A percentile compares a stretch with the other conserved stretches of the same genome.
Conservation (phyloP, 2,113 vertebrate species). For the Coryphaenoides rupestris region DNA sequence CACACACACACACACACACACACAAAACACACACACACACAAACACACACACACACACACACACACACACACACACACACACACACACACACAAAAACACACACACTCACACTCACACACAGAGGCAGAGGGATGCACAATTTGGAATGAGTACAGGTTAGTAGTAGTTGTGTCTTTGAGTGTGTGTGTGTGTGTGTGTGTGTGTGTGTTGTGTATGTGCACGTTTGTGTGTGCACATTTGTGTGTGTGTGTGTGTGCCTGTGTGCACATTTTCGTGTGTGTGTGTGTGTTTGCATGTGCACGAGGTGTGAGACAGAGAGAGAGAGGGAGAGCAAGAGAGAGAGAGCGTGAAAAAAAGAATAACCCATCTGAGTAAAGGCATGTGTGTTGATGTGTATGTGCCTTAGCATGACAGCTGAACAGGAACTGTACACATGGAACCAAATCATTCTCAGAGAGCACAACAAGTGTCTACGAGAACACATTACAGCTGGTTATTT, state of each 20-base stretch:
- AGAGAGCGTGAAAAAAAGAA: constrained; percentile 8
- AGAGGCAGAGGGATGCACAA: not conserved
- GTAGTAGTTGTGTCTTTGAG: not conserved
- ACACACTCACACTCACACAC: constrained; percentile 13
- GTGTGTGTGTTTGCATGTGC: not conserved
- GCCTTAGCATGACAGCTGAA: too few species aligned
- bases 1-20: not conserved
- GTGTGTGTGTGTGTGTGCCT: not conserved
- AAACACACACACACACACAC: constrained; percentile 14
- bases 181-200: not conserved
- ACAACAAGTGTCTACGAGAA: not conserved
- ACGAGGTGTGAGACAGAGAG: not conserved
- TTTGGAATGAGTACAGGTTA: not conserved
- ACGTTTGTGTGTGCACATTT: not conserved
- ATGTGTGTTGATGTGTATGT: too few species aligned
- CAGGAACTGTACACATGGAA: too few species aligned
- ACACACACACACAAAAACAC: not conserved
- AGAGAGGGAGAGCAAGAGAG: constrained; percentile 28
- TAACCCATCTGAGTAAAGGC: too few species aligned
- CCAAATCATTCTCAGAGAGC: too few species aligned
- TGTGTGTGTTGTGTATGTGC: not conserved
- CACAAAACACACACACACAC: not conserved
- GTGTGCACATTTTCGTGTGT: not conserved
- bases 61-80: too few species aligned
- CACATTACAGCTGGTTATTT: too few species aligned